Conservation (phyloP, 2,113 vertebrate genomes). For the Cryptotis parvus region DNA sequence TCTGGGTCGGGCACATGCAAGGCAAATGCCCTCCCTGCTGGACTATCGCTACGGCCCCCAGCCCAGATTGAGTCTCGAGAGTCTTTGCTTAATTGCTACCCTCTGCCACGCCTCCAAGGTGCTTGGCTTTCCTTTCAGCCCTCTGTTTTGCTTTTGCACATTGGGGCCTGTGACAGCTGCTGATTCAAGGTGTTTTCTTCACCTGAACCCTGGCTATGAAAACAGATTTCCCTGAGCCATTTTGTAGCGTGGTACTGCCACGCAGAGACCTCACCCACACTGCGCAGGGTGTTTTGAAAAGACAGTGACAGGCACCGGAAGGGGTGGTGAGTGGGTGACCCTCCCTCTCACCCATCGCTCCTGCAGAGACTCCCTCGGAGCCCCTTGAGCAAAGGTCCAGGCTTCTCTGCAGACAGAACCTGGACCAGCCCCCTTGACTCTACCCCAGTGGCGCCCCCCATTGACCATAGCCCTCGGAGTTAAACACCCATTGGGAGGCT, state of each 20-base stretch:
- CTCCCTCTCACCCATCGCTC: not conserved
- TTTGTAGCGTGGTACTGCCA: not conserved
- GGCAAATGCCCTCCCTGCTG: too few relatives aligned
- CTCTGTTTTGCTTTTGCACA: not conserved
- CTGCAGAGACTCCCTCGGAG: not conserved
- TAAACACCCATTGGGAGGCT: too few relatives aligned
- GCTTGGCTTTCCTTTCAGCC: not conserved
- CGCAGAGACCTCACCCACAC: not conserved
- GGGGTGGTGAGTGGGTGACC: not conserved
- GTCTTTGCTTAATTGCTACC: not conserved
- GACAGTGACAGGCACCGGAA: not conserved
- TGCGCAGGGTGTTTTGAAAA: constrained; percentile 21
- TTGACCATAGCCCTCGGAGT: not conserved
- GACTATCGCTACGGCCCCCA: too few relatives aligned
- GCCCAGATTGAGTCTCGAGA: not conserved
- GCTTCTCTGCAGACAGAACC: not conserved
- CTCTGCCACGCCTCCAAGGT: too few relatives aligned
- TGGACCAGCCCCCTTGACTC: not conserved
- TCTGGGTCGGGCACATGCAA: too few relatives aligned
- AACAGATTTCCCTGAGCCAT: not conserved
- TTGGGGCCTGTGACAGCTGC: not conserved
- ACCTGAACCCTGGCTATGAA: not conserved
- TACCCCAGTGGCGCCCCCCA: not conserved
- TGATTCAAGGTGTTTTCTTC: constrained; percentile 14
- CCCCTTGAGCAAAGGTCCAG: accelerated